Evolutionary conservation across 2,888 invertebrate genomes (phyloP).

Genomic region (Megaustenia siamemsis): DNA sequence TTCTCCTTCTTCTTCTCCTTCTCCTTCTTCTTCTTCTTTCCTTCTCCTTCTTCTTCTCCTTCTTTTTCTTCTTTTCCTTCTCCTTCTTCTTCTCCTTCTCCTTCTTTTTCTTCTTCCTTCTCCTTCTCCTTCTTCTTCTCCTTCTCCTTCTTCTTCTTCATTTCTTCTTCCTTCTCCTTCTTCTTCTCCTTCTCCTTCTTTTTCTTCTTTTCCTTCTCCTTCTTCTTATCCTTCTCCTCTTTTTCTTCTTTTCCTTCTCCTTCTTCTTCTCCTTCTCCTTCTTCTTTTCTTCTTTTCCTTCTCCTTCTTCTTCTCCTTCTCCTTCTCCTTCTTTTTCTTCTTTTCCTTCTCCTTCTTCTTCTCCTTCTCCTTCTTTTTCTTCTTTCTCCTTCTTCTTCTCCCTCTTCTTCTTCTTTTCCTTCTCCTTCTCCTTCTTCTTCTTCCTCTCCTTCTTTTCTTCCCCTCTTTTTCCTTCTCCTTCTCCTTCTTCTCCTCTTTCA

Average conservation of each 20-base stretch:
- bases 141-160: not conserved
- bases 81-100: not conserved
- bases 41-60: too few species aligned
- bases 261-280: not conserved
- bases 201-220: not conserved
- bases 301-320: not conserved
- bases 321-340: not conserved
- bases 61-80: not conserved
- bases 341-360: not conserved
- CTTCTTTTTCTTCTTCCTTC: conserved; percentile 7
- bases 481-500: not conserved
- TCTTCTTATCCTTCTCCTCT: not conserved
- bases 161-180: not conserved
- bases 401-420: not conserved
- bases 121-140: conserved; percentile 1
- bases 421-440: not conserved
- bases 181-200: not conserved
- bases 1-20: not conserved
- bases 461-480: not conserved
- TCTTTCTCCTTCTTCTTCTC: not conserved
- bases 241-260: not conserved
- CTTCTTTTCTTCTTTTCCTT: not conserved
- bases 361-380: not conserved
- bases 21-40: not conserved
- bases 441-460: not conserved